These are phyloP conservation scores for Platerodrilus igneus DNA, from an alignment of 2,888 invertebrate species.

Conservation along the genomic window DNA sequence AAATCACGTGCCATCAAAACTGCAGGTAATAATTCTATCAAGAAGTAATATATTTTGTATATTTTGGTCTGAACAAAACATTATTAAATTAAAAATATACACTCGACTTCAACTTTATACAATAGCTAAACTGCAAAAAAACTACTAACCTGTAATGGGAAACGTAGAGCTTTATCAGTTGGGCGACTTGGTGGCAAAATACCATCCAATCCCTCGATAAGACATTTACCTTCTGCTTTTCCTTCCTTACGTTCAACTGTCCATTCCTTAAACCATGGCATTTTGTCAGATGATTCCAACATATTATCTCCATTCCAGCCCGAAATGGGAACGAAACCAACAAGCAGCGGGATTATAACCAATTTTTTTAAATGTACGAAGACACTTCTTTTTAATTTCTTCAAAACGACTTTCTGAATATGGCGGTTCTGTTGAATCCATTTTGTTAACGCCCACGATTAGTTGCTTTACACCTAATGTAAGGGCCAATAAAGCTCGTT, in stretches of 20 bases:
- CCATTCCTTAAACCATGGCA: constrained; percentile 99
- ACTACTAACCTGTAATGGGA: constrained; percentile 97
- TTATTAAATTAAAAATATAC: no score
- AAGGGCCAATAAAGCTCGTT: no score
- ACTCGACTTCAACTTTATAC: no score
- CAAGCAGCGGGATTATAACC: constrained; percentile 96
- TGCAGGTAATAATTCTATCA: no score
- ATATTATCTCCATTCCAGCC: constrained; percentile 99
- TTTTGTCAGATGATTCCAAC: constrained; percentile 91
- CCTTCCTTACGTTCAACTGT: constrained; percentile 89
- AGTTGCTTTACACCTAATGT: no score
- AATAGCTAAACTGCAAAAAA: no score
- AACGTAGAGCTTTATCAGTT: constrained; percentile 94
- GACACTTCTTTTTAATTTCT: constrained; percentile 98
- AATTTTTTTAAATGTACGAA: constrained; percentile 97
- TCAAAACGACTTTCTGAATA: constrained; percentile 94
- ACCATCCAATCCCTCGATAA: constrained; percentile 95
- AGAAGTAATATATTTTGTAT: no score
- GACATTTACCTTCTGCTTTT: constrained; percentile 85
- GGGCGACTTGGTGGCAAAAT: constrained; percentile 93
- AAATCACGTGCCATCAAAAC: no score
- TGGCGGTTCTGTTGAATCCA: constrained; percentile 96
- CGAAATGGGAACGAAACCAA: constrained; percentile 98
- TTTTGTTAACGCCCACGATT: no score
- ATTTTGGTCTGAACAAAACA: no score